Evolutionary conservation across 2,113 vertebrate species (phyloP).

Genomic region (Trematocara variabile): DNA sequence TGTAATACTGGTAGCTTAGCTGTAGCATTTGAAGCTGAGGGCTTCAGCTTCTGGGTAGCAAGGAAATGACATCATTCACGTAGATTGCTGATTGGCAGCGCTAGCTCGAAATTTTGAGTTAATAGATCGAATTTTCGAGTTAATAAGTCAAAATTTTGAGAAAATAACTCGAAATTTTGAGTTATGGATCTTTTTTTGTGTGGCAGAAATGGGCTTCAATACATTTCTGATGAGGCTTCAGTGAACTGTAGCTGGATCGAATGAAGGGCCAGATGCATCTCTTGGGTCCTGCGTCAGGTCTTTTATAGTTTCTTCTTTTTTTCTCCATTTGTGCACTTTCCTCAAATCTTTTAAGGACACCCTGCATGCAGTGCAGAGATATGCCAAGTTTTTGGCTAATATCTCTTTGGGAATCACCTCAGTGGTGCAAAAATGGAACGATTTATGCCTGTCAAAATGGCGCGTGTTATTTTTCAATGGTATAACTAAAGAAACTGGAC

Average conservation of each 20-base stretch:
- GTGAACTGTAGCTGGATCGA: neutral
- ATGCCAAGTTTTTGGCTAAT: neutral
- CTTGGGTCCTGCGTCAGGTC: neutral
- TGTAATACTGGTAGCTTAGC: neutral
- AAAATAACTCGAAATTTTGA: neutral
- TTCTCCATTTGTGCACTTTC: neutral
- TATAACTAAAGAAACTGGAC: neutral
- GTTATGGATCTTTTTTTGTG: neutral
- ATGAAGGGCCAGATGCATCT: neutral
- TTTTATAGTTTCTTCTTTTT: neutral
- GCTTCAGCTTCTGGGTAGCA: neutral
- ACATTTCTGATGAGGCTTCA: neutral
- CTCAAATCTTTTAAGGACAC: neutral
- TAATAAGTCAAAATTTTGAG: neutral
- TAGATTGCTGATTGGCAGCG: neutral
- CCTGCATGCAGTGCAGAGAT: neutral
- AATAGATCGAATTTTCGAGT: neutral
- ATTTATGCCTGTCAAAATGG: neutral
- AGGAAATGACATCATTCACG: rapidly evolving
- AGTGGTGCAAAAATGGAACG: neutral
- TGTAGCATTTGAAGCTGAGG: neutral
- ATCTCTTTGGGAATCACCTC: neutral
- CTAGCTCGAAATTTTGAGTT: neutral
- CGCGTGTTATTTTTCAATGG: neutral
- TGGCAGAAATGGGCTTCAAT: neutral